Conservation (phyloP, 2,888 invertebrate genomes). For the Cepaea hortensis region DNA sequence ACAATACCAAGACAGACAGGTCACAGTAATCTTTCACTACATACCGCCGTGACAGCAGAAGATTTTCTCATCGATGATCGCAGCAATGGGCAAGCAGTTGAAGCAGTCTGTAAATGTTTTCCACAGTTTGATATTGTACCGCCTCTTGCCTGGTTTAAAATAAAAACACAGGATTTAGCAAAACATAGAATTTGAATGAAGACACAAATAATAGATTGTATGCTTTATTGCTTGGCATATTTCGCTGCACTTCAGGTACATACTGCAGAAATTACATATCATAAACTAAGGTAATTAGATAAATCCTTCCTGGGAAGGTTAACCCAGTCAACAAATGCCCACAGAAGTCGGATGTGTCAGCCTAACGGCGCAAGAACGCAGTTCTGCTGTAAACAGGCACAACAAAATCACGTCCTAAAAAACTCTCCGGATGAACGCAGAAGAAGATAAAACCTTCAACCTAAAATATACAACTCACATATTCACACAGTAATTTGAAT, state of each 20-base stretch:
- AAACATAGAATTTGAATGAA: background rate
- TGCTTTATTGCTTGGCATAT: too few relatives aligned
- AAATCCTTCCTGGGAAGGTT: too few relatives aligned
- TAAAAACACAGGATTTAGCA: background rate
- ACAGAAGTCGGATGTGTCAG: too few relatives aligned
- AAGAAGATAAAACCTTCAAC: background rate
- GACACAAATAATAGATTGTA: background rate
- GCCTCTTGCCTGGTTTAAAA: constrained; percentile 84
- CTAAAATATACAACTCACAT: too few relatives aligned
- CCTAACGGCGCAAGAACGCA: too few relatives aligned
- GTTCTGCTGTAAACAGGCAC: too few relatives aligned
- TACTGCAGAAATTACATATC: too few relatives aligned
- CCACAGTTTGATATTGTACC: constrained; percentile 99
- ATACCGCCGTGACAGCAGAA: constrained; percentile 87
- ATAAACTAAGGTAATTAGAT: too few relatives aligned
- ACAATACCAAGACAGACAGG: background rate
- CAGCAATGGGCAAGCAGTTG: constrained; percentile 98
- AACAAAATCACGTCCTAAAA: too few relatives aligned
- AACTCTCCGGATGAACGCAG: background rate
- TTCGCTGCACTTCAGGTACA: too few relatives aligned
- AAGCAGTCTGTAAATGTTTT: constrained; percentile 99
- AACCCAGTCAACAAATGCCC: too few relatives aligned
- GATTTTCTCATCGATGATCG: constrained; percentile 92
- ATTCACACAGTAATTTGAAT: too few relatives aligned
- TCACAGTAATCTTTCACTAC: background rate